Conservation (phyloP, 1,140 invertebrate species). For the Drepana arcuata region DNA sequence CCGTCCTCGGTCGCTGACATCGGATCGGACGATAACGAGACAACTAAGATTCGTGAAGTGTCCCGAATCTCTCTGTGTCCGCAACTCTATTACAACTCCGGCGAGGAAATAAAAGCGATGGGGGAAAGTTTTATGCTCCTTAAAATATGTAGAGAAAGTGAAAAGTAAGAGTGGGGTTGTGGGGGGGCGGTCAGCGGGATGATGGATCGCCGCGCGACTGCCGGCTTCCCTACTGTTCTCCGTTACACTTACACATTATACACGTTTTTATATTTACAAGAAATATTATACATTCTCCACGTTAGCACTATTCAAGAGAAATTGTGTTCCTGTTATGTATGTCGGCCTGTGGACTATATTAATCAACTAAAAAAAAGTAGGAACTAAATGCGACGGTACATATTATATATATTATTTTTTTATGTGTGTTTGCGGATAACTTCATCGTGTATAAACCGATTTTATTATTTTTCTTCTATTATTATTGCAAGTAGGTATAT, state of each 20-base stretch:
- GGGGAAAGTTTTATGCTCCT: slow-evolving; percentile 64
- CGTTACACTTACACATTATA: slow-evolving; percentile 55
- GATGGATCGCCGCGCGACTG: slow-evolving; percentile 59
- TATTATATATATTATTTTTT: no score
- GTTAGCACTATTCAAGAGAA: no score
- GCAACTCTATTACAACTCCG: slow-evolving; percentile 28
- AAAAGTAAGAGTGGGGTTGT: slow-evolving; percentile 59
- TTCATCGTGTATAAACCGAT: no score
- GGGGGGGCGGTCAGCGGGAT: slow-evolving; percentile 58
- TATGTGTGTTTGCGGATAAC: no score
- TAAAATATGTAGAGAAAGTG: slow-evolving; percentile 72
- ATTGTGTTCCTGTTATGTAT: no score
- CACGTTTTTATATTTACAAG: slow-evolving; percentile 3
- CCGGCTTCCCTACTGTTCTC: slow-evolving; percentile 50
- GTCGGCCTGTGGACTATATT: no score
- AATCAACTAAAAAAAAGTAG: no score
- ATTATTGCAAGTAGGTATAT: no score
- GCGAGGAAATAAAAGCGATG: slow-evolving; percentile 45
- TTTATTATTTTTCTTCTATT: no score
- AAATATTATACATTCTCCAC: no score
- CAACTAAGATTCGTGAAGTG: slow-evolving; percentile 36
- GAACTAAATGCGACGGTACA: no score
- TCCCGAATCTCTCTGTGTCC: slow-evolving; percentile 7
- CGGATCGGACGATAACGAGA: slow-evolving; percentile 32
- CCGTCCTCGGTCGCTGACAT: slow-evolving; percentile 23